These are phyloP conservation scores for Oscheius sp. DNA, from an alignment of 2,888 invertebrate species.

Conservation along the genomic window DNA sequence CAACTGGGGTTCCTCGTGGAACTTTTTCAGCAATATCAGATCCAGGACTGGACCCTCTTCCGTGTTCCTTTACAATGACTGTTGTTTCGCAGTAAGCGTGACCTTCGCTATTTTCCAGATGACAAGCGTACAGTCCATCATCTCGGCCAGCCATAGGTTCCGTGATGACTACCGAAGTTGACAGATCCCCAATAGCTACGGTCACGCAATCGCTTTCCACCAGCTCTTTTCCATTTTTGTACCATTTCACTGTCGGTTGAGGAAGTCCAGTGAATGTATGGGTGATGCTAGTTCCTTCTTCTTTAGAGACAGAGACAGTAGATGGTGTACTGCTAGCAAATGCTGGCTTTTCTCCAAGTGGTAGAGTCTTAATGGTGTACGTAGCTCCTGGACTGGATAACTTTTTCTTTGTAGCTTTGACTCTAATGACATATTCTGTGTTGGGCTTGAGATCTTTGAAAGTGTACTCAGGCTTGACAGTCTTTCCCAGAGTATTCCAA, in stretches of 20 bases:
- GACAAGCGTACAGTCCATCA: slow-evolving; percentile 74
- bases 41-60: slow-evolving; percentile 27
- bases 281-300: slow-evolving; percentile 50
- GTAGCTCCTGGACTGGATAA: slow-evolving; percentile 39
- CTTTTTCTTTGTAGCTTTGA: slow-evolving; percentile 48
- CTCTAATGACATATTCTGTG: slow-evolving; percentile 62
- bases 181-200: slow-evolving; percentile 37
- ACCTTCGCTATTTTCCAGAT: slow-evolving; percentile 74
- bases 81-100: slow-evolving; percentile 56
- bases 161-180: slow-evolving; percentile 69
- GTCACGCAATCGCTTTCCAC: slow-evolving; percentile 59
- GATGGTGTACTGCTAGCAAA: slow-evolving; percentile 39
- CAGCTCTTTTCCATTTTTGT: slow-evolving; percentile 66
- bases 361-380: slow-evolving; percentile 44
- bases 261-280: slow-evolving; percentile 56
- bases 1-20: slow-evolving; percentile 41
- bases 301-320: slow-evolving; percentile 43
- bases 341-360: slow-evolving; percentile 45
- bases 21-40: slow-evolving; percentile 21
- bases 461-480: slow-evolving; percentile 40
- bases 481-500: slow-evolving; percentile 46
- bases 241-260: slow-evolving; percentile 67
- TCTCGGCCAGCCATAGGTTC: slow-evolving; percentile 66
- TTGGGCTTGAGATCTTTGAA: slow-evolving; percentile 51
- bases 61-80: slow-evolving; percentile 42